Conservation (phyloP, 2,888 invertebrate genomes). For the Carpatolechia fugitivella region DNA sequence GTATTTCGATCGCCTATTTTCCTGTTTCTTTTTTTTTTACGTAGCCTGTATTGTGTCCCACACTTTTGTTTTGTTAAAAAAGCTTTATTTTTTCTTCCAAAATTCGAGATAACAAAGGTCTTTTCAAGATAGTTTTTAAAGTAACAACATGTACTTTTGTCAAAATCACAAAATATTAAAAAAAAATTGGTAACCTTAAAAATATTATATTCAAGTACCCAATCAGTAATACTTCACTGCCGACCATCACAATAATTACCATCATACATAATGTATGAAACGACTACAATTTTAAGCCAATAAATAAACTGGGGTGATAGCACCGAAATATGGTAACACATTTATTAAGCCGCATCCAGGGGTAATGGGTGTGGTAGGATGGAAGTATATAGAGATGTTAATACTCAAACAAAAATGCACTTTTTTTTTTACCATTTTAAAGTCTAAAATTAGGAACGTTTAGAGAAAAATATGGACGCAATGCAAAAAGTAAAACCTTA, state of each 20-base stretch:
- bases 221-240: constrained; percentile 29
- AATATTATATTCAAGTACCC: constrained; percentile 16
- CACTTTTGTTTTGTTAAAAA: too few species aligned
- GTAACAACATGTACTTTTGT: too few species aligned
- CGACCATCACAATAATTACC: constrained; percentile 54
- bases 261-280: constrained; percentile 72
- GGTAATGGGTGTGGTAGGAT: constrained; percentile 4
- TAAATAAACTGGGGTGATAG: constrained; percentile 66
- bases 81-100: too few species aligned
- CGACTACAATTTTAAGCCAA: constrained; percentile 77
- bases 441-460: too few species aligned
- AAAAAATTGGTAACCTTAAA: neutral
- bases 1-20: too few species aligned
- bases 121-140: too few species aligned
- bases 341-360: constrained; percentile 55
- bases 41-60: too few species aligned
- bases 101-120: too few species aligned
- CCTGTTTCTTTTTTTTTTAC: too few species aligned
- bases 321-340: constrained; percentile 70
- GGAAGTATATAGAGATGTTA: constrained; percentile 40
- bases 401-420: neutral
- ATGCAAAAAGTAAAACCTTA: too few species aligned
- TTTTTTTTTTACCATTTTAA: neutral
- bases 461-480: too few species aligned
- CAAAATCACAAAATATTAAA: too few species aligned